Base-by-base conservation (phyloP, 2,797 vertebrate species). In the Syncerus caffer region DNA sequence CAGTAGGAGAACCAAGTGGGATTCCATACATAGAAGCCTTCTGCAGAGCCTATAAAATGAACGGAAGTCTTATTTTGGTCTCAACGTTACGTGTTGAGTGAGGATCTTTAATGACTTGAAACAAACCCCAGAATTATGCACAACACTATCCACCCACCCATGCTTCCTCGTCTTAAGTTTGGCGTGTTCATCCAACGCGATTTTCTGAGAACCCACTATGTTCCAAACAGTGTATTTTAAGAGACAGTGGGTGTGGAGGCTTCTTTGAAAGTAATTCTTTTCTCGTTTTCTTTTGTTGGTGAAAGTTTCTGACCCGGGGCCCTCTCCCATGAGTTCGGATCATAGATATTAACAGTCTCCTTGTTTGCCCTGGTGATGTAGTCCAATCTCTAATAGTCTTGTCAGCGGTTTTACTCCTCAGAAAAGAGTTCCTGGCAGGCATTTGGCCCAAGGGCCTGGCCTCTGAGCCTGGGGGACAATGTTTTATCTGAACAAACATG, bases 91-190 rank as follows among this genome's bases (percentile, higher is more conserved):
- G 60, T 97, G 95, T 95, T 86, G 97, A 98, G 92, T 17, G 86
- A 97, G 64, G 95, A 45, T 97, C 96, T 97, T 93, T 90, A 97
- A 90, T 93, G 97, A 97, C 96, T 97, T 88, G 96, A 97, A 98
- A 96, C 97, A 96, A 97, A 95, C 96, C 92, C 92, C 86, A 62
- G 97, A 95, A 95, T 97, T 97, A 79, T 80, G 80, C 88, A 78
- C 95, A 96, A 89, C 93, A 93, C 82, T 88, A 4, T 42, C 93
- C 79, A 45, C 87, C 97, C 90, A 53, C 97, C 96, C 96, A 93
- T 93, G n/a, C 88, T 96, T 96, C 78, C 92, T 58, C 34, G 47
- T 85, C 96, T 71, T 92, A 60, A 94, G 96, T 90, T 89, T 38
- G 96, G 60, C 0, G 0, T 60, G 62, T 45, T 90, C 76, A 23